Evolutionary conservation across 1,140 invertebrate species (phyloP), one percentile per base, ranked within the genome.

Genomic region (Pseudomyrmex dendroicus): DNA sequence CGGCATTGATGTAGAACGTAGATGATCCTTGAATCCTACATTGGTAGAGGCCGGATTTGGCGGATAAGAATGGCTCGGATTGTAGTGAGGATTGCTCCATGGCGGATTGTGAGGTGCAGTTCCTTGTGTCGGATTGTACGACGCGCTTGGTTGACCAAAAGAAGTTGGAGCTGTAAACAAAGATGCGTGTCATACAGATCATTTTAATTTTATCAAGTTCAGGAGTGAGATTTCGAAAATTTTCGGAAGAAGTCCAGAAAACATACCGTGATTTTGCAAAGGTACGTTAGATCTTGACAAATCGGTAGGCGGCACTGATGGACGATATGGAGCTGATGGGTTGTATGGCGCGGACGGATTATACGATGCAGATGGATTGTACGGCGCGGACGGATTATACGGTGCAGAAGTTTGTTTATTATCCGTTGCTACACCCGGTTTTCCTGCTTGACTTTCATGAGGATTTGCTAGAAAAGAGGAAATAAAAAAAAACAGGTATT

Each of bases 1-100:
- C 2, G 78, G 78, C 25, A 82, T 82, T 5, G 72, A 13, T 22
- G 9, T 59, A 46, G 86, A 86, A 35, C 70, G 70, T 13, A 84
- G 50, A 54, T 83, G 59, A 22, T 87, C 62, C 50, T 80, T 86
- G 20, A 87, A 87, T 52, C 86, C 86, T n/a, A 86, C 72, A 2
- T 80, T 80, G 46, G 25, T 68, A n/a, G 76, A 50, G 20, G 44
- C 25, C 0, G 76, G 3, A 20, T 2, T 13, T 44, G 66, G 9
- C 12, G 61, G 76, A n/a, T 68, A 5, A 48, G 82, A 10, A 3
- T 70, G 64, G 8, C 35, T 85, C 2, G 83, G 74, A 66, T 82
- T 61, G n/a, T 57, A 82, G 64, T 86, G 68, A 0, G 85, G 54
- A 62, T 86, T 86, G 12, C 73, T 66, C 82, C 82, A 83, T 10